These are phyloP conservation scores for Atherix ibis DNA, from an alignment of 2,888 invertebrate species.

Conservation along the genomic window DNA sequence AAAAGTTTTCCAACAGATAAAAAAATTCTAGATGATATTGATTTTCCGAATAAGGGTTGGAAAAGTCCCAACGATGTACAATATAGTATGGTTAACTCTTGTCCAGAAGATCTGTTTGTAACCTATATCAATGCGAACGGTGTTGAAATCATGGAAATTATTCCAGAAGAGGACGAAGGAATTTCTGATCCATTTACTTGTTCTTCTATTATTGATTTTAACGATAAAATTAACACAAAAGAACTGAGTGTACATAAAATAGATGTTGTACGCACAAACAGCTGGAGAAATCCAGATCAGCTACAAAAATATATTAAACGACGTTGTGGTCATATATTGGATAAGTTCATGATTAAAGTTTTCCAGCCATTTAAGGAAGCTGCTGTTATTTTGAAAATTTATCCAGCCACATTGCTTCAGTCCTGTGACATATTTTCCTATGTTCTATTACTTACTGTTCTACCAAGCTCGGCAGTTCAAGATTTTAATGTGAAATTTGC, in stretches of 20 bases:
- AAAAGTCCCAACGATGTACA: conserved; percentile 26
- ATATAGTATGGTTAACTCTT: conserved; percentile 21
- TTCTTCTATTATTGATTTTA: conserved; percentile 24
- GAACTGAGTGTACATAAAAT: conserved; percentile 11
- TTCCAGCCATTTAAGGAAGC: conserved; percentile 25
- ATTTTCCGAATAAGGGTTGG: conserved; percentile 22
- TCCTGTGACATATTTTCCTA: conserved; percentile 30
- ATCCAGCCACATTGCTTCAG: conserved; percentile 26
- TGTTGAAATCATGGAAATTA: conserved; percentile 32
- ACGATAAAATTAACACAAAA: conserved; percentile 9
- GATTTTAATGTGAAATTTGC: conserved; percentile 30
- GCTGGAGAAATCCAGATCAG: conserved; percentile 14
- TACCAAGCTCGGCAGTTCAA: conserved; percentile 26
- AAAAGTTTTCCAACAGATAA: conserved; percentile 3
- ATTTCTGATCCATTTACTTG: conserved; percentile 28
- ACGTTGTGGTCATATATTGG: conserved; percentile 23
- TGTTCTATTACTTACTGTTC: conserved; percentile 30
- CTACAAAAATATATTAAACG: conserved; percentile 25
- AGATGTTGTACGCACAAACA: conserved; percentile 16
- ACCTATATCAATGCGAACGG: conserved; percentile 30
- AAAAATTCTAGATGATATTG: conserved; percentile 24
- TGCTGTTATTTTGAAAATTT: conserved; percentile 24
- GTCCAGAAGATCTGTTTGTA: conserved; percentile 17
- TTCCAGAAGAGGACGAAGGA: conserved; percentile 31
- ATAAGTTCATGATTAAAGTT: conserved; percentile 24